These are phyloP conservation scores for Semaprochilodus insignis DNA, from an alignment of 2,797 vertebrate genomes.

Conservation along the genomic window DNA sequence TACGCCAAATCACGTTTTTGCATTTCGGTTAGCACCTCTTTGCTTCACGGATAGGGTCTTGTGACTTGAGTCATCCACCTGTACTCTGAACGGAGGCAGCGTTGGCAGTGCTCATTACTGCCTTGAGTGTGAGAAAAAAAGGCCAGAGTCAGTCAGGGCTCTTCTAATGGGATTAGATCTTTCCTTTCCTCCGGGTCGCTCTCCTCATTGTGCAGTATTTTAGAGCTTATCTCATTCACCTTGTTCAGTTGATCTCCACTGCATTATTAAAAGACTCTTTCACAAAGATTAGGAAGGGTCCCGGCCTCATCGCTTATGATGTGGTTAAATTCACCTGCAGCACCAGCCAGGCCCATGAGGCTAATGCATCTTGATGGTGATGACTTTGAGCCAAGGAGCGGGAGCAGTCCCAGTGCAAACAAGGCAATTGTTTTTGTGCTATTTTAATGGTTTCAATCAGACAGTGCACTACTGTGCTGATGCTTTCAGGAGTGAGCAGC, in stretches of 20 bases:
- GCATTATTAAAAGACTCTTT: constrained; percentile 51
- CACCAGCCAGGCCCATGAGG: constrained; percentile 1
- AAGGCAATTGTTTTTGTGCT: constrained; percentile 58
- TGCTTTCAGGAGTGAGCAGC: constrained; percentile 30
- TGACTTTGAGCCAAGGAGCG: constrained; percentile 41
- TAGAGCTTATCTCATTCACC: constrained; percentile 38
- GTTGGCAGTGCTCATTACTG: constrained; percentile 18
- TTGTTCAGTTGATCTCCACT: constrained; percentile 49
- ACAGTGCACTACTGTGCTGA: constrained; percentile 36
- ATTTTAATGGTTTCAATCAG: constrained; percentile 55
- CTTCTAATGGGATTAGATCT: constrained; percentile 53
- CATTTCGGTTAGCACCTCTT: constrained; percentile 1
- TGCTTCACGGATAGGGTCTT: not conserved
- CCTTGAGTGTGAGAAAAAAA: constrained; percentile 38
- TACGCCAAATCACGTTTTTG: not conserved
- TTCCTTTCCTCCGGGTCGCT: constrained; percentile 42
- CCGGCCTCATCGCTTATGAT: constrained; percentile 30
- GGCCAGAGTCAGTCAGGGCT: constrained; percentile 17
- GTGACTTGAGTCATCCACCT: not conserved
- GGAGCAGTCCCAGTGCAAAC: constrained; percentile 20
- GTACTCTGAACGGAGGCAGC: not conserved
- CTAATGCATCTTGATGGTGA: constrained; percentile 52
- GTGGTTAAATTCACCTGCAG: constrained; percentile 56
- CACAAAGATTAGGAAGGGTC: constrained; percentile 37
- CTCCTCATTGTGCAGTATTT: constrained; percentile 47